Conservation (phyloP, 2,797 vertebrate species). For the Poeciliopsis gracilis region DNA sequence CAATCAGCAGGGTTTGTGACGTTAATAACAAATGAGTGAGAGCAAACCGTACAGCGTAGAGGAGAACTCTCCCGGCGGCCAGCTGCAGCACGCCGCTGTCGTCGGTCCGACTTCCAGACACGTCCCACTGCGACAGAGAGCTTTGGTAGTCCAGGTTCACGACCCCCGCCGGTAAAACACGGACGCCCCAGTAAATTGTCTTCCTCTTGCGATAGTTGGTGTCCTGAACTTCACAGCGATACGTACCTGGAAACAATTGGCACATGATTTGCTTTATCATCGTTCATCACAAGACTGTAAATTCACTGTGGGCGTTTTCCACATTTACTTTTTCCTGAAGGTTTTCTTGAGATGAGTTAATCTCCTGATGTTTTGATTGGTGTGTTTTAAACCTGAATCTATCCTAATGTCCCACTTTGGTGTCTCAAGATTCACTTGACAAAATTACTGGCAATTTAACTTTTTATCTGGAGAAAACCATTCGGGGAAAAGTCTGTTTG, state of each 20-base stretch:
- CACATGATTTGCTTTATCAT: background rate
- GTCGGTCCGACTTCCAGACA: background rate
- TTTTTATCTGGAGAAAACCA: too few relatives aligned
- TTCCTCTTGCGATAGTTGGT: slow-evolving; percentile 75
- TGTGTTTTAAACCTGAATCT: too few relatives aligned
- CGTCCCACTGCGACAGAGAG: slow-evolving; percentile 65
- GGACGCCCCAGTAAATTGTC: slow-evolving; percentile 86
- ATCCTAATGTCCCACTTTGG: too few relatives aligned
- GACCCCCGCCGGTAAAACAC: slow-evolving; percentile 73
- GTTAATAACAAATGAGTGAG: background rate
- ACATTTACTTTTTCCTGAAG: too few relatives aligned
- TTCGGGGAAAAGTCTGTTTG: too few relatives aligned
- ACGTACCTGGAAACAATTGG: slow-evolving; percentile 80
- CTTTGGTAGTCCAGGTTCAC: slow-evolving; percentile 80
- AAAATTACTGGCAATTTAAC: too few relatives aligned
- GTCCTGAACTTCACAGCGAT: slow-evolving; percentile 85
- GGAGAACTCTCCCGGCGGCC: background rate
- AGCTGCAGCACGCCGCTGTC: slow-evolving; percentile 1
- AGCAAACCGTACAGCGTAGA: slow-evolving; percentile 26
- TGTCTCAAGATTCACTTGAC: too few relatives aligned
- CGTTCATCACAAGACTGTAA: background rate
- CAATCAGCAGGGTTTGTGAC: background rate
- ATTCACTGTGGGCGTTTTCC: background rate
- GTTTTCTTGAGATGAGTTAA: too few relatives aligned
- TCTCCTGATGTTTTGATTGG: too few relatives aligned